A percentile compares a stretch with the other conserved stretches of the same genome.
These are phyloP conservation scores for Amphipyra tragopoginis DNA, from an alignment of 2,888 invertebrate genomes.

Conservation along the genomic window DNA sequence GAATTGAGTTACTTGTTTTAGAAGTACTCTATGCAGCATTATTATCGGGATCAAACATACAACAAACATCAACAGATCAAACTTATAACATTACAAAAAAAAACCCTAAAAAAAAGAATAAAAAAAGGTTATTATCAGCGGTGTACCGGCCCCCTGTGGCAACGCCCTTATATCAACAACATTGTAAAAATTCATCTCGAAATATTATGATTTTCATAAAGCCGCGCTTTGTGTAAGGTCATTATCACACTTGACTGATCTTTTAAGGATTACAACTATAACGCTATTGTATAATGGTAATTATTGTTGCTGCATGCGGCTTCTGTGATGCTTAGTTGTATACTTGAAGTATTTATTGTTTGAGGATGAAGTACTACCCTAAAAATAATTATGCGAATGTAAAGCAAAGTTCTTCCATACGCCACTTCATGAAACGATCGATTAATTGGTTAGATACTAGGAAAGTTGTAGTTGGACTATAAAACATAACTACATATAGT, in stretches of 20 bases:
- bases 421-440: too few species aligned
- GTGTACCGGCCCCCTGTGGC: slow-evolving; percentile 30
- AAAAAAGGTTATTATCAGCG: background rate
- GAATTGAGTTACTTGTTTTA: too few species aligned
- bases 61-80: too few species aligned
- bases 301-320: slow-evolving; percentile 44
- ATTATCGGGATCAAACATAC: too few species aligned
- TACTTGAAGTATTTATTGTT: too few species aligned
- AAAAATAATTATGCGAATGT: too few species aligned
- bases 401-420: too few species aligned
- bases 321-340: slow-evolving; percentile 2
- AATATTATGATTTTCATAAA: slow-evolving; percentile 50
- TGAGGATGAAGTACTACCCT: too few species aligned
- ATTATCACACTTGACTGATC: slow-evolving; percentile 48
- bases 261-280: slow-evolving; percentile 42
- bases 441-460: too few species aligned
- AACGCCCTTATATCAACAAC: slow-evolving; percentile 20
- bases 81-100: background rate
- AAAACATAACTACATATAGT: too few species aligned
- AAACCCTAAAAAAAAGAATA: background rate
- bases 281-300: slow-evolving; percentile 39
- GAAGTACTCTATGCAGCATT: too few species aligned
- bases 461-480: too few species aligned
- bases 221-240: slow-evolving; percentile 39
- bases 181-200: slow-evolving; percentile 36